Conservation (phyloP, 2,797 vertebrate species). For the Allobates femoralis region DNA sequence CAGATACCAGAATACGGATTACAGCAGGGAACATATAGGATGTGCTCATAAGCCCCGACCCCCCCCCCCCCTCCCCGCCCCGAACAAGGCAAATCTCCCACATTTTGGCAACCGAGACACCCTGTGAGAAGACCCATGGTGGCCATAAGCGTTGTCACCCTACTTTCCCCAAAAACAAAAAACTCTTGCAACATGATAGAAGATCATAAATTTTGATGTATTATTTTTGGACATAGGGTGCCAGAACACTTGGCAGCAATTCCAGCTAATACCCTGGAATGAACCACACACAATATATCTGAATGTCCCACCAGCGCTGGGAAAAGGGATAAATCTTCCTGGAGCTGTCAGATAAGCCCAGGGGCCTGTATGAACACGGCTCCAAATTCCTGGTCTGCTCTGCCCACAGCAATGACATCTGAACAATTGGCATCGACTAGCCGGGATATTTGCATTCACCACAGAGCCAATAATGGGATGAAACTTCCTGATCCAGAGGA, state of each 20-base stretch:
- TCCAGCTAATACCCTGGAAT: background rate
- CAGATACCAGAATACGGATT: too few species aligned
- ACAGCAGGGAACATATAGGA: too few species aligned
- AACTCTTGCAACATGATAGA: too few species aligned
- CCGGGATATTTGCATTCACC: constrained; percentile 28
- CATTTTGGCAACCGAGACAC: too few species aligned
- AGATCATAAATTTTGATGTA: too few species aligned
- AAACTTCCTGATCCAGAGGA: background rate
- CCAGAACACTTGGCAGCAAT: background rate
- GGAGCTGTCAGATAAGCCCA: constrained; percentile 46
- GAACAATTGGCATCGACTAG: constrained; percentile 6
- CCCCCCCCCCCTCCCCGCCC: too few species aligned
- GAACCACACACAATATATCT: constrained; percentile 40
- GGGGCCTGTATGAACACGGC: constrained; percentile 65
- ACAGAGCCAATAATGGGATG: background rate
- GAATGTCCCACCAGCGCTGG: constrained; percentile 58
- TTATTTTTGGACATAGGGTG: background rate
- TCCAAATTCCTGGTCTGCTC: constrained; percentile 61
- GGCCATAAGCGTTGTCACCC: too few species aligned
- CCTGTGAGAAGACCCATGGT: too few species aligned
- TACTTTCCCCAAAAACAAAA: too few species aligned
- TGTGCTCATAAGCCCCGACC: too few species aligned
- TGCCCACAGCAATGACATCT: constrained; percentile 1
- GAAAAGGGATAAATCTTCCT: constrained; percentile 52
- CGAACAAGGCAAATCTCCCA: too few species aligned